phyloP scores from a whole-genome alignment of 2,797 vertebrate genomes.

The Gadopsis bispinosus region DNA sequence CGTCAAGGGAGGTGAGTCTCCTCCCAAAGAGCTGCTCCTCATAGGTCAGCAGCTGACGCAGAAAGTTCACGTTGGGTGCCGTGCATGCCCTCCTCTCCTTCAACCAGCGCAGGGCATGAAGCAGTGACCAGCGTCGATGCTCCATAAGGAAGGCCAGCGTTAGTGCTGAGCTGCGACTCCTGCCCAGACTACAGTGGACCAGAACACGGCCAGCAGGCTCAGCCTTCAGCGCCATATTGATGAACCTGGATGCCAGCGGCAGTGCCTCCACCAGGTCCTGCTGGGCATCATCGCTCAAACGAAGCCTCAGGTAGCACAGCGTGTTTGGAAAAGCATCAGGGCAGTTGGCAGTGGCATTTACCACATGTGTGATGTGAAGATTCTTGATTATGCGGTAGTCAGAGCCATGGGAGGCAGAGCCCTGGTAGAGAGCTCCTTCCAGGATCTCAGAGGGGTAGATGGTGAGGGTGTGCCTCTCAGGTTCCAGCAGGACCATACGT shows the following conservation, averaged over 20 bases:
- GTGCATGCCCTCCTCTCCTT: constrained; percentile 77
- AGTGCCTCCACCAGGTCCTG: constrained; percentile 78
- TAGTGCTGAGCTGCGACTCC: constrained; percentile 77
- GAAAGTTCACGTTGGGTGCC: constrained; percentile 79
- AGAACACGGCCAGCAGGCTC: constrained; percentile 67
- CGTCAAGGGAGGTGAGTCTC: constrained; percentile 72
- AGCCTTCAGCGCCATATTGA: constrained; percentile 62
- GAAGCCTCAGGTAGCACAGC: constrained; percentile 70
- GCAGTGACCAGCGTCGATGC: constrained; percentile 74
- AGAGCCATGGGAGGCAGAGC: constrained; percentile 71
- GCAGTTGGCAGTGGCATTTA: constrained; percentile 77
- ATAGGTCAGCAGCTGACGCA: constrained; percentile 74
- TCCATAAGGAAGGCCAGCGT: constrained; percentile 80
- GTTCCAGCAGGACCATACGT: constrained; percentile 63
- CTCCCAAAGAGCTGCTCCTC: constrained; percentile 80
- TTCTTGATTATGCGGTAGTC: constrained; percentile 79
- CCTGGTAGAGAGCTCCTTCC: constrained; percentile 77
- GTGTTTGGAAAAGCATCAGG: constrained; percentile 75
- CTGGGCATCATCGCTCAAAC: constrained; percentile 75
- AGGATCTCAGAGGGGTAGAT: constrained; percentile 79
- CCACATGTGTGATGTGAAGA: constrained; percentile 79
- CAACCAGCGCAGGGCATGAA: constrained; percentile 78
- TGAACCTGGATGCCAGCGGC: constrained; percentile 75
- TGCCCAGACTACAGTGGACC: constrained; percentile 78
- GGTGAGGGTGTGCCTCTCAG: constrained; percentile 66